A percentile compares a stretch with the other conserved stretches of the same genome.
phyloP scores from a whole-genome alignment of 2,888 invertebrate species.

The Hetaerina titia region DNA sequence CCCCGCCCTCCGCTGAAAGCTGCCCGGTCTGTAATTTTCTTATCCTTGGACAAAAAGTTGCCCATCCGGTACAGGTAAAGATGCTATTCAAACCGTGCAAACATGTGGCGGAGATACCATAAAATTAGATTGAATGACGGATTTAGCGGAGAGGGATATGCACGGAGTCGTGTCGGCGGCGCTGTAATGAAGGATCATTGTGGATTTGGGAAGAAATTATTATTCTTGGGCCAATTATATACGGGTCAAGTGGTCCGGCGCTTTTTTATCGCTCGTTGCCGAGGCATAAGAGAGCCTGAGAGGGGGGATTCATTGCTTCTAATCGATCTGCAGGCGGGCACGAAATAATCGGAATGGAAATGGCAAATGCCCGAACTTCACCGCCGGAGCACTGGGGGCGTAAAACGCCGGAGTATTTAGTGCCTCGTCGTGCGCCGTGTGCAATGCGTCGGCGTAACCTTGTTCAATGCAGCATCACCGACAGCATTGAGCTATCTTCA shows the following conservation, averaged over 20 bases:
- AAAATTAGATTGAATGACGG: constrained; percentile 57
- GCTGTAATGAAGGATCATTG: not conserved
- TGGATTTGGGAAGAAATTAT: not conserved
- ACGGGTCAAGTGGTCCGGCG: not conserved
- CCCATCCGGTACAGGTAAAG: constrained; percentile 48
- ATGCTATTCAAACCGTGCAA: constrained; percentile 48
- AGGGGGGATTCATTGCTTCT: too few relatives aligned
- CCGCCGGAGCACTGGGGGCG: too few relatives aligned
- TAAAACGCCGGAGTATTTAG: too few relatives aligned
- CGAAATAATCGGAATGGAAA: too few relatives aligned
- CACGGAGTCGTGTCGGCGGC: not conserved
- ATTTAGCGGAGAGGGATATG: not conserved
- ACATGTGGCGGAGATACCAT: constrained; percentile 51
- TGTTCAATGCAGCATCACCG: too few relatives aligned
- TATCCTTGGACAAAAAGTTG: constrained; percentile 45
- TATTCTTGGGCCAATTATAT: not conserved
- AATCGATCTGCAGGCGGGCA: too few relatives aligned
- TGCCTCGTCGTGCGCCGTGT: too few relatives aligned
- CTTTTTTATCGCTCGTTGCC: not conserved
- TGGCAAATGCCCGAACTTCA: too few relatives aligned
- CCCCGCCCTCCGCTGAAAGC: constrained; percentile 9
- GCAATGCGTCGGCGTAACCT: too few relatives aligned
- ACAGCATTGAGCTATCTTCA: too few relatives aligned
- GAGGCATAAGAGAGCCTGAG: too few relatives aligned
- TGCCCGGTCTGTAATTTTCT: constrained; percentile 64